phyloP scores from a whole-genome alignment of 2,797 vertebrate genomes.

The Mus minutoides region DNA sequence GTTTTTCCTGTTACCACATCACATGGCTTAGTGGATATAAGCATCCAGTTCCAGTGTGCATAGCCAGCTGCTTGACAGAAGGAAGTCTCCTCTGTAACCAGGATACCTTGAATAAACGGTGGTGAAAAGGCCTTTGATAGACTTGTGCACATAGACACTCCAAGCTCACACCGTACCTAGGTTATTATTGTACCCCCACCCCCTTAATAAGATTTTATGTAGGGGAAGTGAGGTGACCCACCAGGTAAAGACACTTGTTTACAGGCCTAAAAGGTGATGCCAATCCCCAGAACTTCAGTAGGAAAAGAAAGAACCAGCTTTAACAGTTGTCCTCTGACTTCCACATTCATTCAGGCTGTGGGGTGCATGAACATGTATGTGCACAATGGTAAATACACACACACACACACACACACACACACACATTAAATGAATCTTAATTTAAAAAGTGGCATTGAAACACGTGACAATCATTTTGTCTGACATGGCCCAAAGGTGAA shows the following conservation, averaged over 20 bases:
- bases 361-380: no score
- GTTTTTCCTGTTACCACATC: not conserved
- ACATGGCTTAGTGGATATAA: not conserved
- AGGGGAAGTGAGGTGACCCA: not conserved
- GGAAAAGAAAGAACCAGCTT: not conserved
- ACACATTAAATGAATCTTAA: not conserved
- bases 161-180: not conserved
- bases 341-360: not conserved
- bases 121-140: not conserved
- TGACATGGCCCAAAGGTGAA: not conserved
- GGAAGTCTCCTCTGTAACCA: not conserved
- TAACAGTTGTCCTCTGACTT: not conserved
- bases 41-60: not conserved
- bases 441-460: not conserved
- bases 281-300: not conserved
- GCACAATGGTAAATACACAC: not conserved
- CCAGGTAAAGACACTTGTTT: not conserved
- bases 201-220: not conserved
- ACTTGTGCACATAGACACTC: fast-evolving
- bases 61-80: not conserved
- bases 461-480: not conserved
- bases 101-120: no score
- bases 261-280: not conserved
- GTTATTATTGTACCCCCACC: not conserved
- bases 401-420: not conserved